Percentiles rank a stretch among this genome's conserved stretches.
phyloP scores from a whole-genome alignment of 2,888 invertebrate genomes.

The Netelia inedita region DNA sequence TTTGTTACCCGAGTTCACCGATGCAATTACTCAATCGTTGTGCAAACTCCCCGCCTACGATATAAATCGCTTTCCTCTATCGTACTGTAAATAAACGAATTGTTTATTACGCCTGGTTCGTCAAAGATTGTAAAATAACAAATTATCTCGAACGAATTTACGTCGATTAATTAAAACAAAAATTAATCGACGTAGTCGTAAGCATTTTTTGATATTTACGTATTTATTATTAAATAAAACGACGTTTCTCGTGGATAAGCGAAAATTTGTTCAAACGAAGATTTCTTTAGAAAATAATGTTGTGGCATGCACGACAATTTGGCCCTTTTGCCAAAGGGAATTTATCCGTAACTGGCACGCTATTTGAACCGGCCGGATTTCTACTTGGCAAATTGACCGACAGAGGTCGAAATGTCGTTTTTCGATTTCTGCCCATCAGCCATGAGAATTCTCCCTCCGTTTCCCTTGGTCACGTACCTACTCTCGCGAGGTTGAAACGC shows the following conservation, averaged over 20 bases:
- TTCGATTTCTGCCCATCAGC: background rate
- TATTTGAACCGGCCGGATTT: background rate
- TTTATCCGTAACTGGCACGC: conserved; percentile 1
- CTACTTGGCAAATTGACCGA: background rate
- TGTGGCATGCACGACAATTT: background rate
- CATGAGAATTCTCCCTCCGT: background rate
- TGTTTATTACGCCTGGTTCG: conserved; percentile 38
- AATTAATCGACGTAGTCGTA: too few relatives aligned
- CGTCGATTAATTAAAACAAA: background rate
- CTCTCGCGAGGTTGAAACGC: background rate
- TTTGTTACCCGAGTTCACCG: conserved; percentile 30
- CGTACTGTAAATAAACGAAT: conserved; percentile 18
- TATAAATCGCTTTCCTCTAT: conserved; percentile 41
- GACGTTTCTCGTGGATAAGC: too few relatives aligned
- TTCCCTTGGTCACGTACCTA: background rate
- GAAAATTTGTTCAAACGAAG: too few relatives aligned
- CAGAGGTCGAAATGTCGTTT: background rate
- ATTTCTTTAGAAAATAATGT: conserved; percentile 12
- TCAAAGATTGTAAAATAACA: conserved; percentile 13
- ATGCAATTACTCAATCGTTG: conserved; percentile 55
- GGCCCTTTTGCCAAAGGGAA: too few relatives aligned
- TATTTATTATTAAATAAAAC: too few relatives aligned
- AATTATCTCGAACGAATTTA: background rate
- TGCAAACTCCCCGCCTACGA: conserved; percentile 13
- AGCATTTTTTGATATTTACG: too few relatives aligned